phyloP scores from a whole-genome alignment of 2,888 invertebrate species.

The Conops quadrifasciatus region DNA sequence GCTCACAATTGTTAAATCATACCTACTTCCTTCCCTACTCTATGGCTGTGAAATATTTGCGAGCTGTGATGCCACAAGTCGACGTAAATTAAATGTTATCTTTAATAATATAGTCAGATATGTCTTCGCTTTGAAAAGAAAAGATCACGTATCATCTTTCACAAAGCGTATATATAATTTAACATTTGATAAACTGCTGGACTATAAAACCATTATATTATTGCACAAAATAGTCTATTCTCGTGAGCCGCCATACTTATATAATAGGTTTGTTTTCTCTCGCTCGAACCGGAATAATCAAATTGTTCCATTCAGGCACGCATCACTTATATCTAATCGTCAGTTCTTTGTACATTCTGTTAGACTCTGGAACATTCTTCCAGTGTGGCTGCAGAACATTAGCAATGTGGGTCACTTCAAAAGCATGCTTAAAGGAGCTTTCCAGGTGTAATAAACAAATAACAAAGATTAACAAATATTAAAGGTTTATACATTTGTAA shows the following conservation, averaged over 20 bases:
- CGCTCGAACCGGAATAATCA: neutral
- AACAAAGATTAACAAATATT: too few relatives aligned
- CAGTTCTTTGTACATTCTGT: neutral
- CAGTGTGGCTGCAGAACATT: too few relatives aligned
- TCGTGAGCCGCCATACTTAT: neutral
- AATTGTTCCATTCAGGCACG: neutral
- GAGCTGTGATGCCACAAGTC: neutral
- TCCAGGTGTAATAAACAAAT: too few relatives aligned
- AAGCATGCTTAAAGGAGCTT: too few relatives aligned
- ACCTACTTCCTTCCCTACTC: neutral
- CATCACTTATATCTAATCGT: neutral
- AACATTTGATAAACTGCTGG: neutral
- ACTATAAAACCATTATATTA: neutral
- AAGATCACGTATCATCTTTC: neutral
- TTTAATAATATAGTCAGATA: neutral
- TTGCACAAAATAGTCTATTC: neutral
- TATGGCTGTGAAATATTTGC: constrained; percentile 15
- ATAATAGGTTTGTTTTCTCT: neutral
- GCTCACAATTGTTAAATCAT: neutral
- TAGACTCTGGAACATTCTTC: neutral
- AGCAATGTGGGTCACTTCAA: too few relatives aligned
- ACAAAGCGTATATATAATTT: neutral
- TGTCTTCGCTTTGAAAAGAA: neutral
- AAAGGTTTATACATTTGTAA: too few relatives aligned
- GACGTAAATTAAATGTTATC: neutral